Base-by-base conservation (phyloP, 2,888 invertebrate genomes). In the Erebia palarica region DNA sequence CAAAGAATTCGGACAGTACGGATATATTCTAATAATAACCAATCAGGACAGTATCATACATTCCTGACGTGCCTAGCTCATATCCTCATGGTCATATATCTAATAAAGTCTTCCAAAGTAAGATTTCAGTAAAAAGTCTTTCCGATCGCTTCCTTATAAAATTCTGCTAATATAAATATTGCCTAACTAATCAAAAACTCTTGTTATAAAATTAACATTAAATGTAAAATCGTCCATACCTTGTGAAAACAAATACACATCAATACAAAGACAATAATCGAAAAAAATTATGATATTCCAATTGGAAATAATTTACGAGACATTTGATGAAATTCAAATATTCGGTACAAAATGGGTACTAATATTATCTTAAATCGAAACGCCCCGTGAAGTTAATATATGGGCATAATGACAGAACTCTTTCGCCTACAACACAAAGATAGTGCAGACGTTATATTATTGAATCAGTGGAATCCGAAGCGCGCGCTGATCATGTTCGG, bases 311-410 rank as follows among this genome's bases (percentile, higher is more conserved):
- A 71, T 67, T 71, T 68, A 71, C 55, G n/a, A 65, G 64, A 65
- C 51, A 53, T 67, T 60, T 53, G 67, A 60, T 64, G 66, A 60
- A 64, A 69, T 55, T 60, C 59, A 65, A 65, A 69, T 67, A 71
- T 71, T 75, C 49, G 60, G 72, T 74, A 65, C 61, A 64, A 69
- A 71, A 69, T 75, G 42, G 60, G 72, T 72, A 65, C 61, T 64
- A 69, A 53, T 65, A 66, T 73, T 75, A 74, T 73, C 88, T 84
- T 77, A 82, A 79, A 78, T 82, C 82, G 79, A 86, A 63, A 85
- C 86, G 78, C 87, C 89, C 87, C 87, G 85, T 83, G 83, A 86
- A 82, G 86, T 84, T 89, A 89, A 90, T 85, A 82, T 86, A 89
- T 84, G 85, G 82, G 76, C 83, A 80, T 85, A 90, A 85, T 87